These are phyloP conservation scores for Masticophis lateralis DNA, from an alignment of 2,797 vertebrate species.

Conservation along the genomic window DNA sequence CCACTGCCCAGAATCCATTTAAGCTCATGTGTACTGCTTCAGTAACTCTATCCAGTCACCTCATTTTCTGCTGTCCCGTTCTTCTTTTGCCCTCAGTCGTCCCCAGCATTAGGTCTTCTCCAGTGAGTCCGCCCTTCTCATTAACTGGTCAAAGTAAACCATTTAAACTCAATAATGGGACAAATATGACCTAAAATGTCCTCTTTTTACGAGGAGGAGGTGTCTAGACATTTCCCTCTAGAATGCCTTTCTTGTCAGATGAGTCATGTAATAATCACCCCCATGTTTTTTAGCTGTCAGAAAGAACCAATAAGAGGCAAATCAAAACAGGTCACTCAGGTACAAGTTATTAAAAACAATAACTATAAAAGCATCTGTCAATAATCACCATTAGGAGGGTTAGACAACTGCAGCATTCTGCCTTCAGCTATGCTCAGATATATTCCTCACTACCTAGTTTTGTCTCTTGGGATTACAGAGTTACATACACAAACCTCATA, in stretches of 20 bases:
- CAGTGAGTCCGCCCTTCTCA: no score
- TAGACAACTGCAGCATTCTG: background rate
- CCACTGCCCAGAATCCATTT: no score
- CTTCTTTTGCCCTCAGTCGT: no score
- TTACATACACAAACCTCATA: background rate
- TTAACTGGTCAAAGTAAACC: background rate
- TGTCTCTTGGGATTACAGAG: background rate
- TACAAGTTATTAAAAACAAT: background rate
- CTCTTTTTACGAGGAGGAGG: background rate
- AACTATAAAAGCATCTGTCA: background rate
- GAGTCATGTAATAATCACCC: background rate
- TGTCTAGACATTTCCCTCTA: background rate
- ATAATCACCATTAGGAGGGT: background rate
- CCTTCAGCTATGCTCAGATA: background rate
- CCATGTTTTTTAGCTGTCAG: background rate
- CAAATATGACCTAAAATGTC: background rate
- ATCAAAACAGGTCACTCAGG: background rate
- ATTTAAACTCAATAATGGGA: background rate
- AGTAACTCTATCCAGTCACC: no score
- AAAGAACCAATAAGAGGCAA: background rate
- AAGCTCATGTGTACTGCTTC: no score
- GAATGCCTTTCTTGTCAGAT: conserved; percentile 6
- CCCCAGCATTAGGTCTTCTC: no score
- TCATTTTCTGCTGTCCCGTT: no score
- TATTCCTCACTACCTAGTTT: background rate